Evolutionary conservation across 2,888 invertebrate genomes (phyloP).

Genomic region (Calephelis perditalis): DNA sequence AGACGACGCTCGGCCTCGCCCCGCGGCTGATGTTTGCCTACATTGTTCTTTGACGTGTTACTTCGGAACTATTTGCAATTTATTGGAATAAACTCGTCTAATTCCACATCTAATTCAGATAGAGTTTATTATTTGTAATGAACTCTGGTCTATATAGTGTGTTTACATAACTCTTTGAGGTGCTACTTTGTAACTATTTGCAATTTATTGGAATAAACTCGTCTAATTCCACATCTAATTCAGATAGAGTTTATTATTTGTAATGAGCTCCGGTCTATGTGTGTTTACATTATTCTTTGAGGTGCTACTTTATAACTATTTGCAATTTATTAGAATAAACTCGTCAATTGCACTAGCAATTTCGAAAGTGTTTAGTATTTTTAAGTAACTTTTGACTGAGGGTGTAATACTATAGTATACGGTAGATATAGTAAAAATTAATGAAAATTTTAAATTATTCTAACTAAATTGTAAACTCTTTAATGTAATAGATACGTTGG

Average conservation of each 20-base stretch:
- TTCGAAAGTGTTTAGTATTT: not conserved
- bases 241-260: not conserved
- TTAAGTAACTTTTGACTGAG: not conserved
- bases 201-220: constrained; percentile 10
- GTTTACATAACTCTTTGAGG: constrained; percentile 12
- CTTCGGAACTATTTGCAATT: constrained; percentile 7
- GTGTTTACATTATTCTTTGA: constrained; percentile 13
- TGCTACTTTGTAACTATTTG: constrained; percentile 4
- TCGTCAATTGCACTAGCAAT: not conserved
- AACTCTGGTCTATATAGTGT: not conserved
- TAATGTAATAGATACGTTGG: too few relatives aligned
- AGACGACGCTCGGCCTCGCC: constrained; percentile 23
- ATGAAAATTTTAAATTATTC: too few relatives aligned
- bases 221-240: not conserved
- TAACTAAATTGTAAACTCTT: too few relatives aligned
- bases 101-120: not conserved
- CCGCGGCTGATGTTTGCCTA: constrained; percentile 11
- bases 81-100: constrained; percentile 9
- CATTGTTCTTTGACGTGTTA: constrained; percentile 13
- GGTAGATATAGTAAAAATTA: too few relatives aligned
- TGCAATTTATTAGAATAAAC: constrained; percentile 10
- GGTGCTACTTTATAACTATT: constrained; percentile 1
- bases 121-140: too few relatives aligned
- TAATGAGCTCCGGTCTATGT: not conserved
- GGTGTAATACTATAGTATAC: not conserved